phyloP scores from a whole-genome alignment of 2,888 invertebrate genomes.

The Pegoplata infirma region DNA sequence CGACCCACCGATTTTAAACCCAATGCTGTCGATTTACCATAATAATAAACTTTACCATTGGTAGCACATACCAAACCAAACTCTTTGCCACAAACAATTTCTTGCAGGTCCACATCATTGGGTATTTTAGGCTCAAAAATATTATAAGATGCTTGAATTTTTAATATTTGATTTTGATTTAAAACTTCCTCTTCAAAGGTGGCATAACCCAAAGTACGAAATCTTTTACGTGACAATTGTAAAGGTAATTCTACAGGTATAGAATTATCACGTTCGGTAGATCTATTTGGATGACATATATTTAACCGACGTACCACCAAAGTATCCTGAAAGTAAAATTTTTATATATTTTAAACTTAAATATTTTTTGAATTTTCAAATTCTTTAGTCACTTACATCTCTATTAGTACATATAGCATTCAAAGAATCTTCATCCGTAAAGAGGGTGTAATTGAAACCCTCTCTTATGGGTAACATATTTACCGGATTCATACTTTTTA shows the following conservation, averaged over 20 bases:
- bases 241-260: constrained; percentile 82
- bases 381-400: constrained; percentile 81
- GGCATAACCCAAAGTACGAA: constrained; percentile 86
- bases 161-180: constrained; percentile 78
- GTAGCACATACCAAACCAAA: constrained; percentile 90
- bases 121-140: constrained; percentile 81
- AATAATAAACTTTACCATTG: constrained; percentile 93
- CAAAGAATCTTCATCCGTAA: constrained; percentile 88
- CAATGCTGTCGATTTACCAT: constrained; percentile 90
- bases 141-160: constrained; percentile 79
- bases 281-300: constrained; percentile 78
- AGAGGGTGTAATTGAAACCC: constrained; percentile 78
- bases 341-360: no score
- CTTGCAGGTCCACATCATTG: constrained; percentile 88
- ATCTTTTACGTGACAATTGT: constrained; percentile 88
- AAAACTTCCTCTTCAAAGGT: constrained; percentile 84
- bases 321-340: constrained; percentile 88
- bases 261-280: constrained; percentile 69
- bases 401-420: constrained; percentile 88
- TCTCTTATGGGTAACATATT: constrained; percentile 75
- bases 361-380: background rate
- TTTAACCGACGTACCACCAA: constrained; percentile 85
- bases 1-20: constrained; percentile 85
- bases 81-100: constrained; percentile 92
- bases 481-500: constrained; percentile 78